These are phyloP conservation scores for Lasioglossum lativentre DNA, from an alignment of 2,888 invertebrate species.

Conservation along the genomic window DNA sequence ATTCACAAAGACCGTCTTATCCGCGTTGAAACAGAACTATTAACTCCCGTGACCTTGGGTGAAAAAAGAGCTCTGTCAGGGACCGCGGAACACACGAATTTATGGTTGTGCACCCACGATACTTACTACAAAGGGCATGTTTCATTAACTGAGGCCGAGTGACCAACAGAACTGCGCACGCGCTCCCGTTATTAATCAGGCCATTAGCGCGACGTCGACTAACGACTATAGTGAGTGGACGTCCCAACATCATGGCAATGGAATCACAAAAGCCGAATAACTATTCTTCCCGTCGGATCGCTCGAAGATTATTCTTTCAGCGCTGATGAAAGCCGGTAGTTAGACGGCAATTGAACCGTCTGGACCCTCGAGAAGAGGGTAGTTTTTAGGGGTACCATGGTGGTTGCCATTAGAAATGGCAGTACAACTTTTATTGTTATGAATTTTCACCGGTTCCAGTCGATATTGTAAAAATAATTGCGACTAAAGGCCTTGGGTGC, in stretches of 20 bases:
- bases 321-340: background rate
- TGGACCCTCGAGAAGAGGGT: background rate
- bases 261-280: background rate
- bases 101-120: background rate
- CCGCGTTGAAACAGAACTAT: background rate
- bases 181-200: constrained; percentile 17
- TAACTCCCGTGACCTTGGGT: background rate
- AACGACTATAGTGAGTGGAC: background rate
- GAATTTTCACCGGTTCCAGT: background rate
- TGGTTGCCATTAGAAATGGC: background rate
- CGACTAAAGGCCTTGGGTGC: background rate
- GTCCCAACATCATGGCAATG: background rate
- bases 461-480: constrained; percentile 1
- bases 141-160: constrained; percentile 12
- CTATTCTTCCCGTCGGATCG: background rate
- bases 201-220: constrained; percentile 17
- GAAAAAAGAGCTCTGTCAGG: background rate
- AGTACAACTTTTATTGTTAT: background rate
- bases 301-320: background rate
- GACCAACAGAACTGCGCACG: constrained; percentile 15
- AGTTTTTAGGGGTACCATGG: background rate
- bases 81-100: background rate
- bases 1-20: background rate
- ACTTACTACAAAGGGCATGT: constrained; percentile 13
- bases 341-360: background rate